A percentile compares a stretch with the other conserved stretches of the same genome.
Evolutionary conservation across 2,797 vertebrate genomes (phyloP).

Genomic region (Acridotheres tristis): DNA sequence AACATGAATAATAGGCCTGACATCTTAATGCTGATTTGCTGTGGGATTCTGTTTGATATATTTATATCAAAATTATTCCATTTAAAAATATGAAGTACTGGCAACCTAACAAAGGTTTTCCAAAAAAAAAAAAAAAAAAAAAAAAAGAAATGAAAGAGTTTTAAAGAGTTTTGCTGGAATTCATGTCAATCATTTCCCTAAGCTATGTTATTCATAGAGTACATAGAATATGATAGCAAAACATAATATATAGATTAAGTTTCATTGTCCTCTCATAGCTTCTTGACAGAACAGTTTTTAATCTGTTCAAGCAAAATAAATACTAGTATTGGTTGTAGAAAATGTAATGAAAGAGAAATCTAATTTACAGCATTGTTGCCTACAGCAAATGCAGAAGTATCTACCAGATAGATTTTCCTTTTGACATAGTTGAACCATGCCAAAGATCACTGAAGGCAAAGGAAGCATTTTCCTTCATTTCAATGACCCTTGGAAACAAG

Average conservation of each 20-base stretch:
- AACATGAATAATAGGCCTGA: background rate
- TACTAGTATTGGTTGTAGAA: background rate
- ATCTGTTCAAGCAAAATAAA: background rate
- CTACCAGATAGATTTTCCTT: background rate
- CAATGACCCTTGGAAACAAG: background rate
- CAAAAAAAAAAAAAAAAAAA: background rate
- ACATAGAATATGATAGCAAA: background rate
- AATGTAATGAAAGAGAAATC: background rate
- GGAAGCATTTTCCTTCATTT: background rate
- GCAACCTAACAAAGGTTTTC: constrained; percentile 29
- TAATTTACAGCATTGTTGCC: background rate
- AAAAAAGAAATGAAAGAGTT: background rate
- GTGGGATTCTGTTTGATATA: constrained; percentile 1
- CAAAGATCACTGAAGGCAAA: background rate
- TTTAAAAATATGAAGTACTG: background rate
- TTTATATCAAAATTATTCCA: background rate
- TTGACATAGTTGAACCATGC: background rate
- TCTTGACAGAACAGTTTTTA: constrained; percentile 14
- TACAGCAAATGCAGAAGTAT: background rate
- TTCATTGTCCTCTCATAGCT: background rate
- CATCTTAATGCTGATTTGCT: background rate
- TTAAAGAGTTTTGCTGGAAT: background rate
- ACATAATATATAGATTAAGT: background rate
- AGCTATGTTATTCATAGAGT: background rate
- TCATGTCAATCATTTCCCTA: background rate